Evolutionary conservation across 2,797 vertebrate genomes (phyloP).

Genomic region (Lateolabrax maculatus): DNA sequence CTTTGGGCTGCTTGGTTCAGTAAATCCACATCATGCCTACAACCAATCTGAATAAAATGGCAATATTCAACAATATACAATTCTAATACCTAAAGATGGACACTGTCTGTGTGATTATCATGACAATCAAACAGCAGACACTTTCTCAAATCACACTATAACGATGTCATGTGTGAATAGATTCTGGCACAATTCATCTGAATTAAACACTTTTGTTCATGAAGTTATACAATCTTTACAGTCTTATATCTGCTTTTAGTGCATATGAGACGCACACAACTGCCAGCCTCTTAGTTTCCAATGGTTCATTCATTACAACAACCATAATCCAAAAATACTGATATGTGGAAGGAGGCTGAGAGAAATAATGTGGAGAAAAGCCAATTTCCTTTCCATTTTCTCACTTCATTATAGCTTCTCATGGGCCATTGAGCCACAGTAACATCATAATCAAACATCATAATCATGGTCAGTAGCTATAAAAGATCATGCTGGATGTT

Average conservation of each 20-base stretch:
- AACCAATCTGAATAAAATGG: rapidly evolving
- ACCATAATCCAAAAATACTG: too few species aligned
- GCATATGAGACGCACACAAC: too few species aligned
- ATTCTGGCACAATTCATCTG: neutral
- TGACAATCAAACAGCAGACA: too few species aligned
- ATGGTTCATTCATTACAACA: neutral
- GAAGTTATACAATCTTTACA: too few species aligned
- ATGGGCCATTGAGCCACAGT: conserved; percentile 20
- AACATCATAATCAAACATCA: conserved; percentile 31
- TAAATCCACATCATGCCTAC: neutral
- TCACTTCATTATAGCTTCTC: conserved; percentile 21
- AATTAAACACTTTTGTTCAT: too few species aligned
- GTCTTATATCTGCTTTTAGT: too few species aligned
- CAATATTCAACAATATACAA: neutral
- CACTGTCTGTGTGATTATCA: rapidly evolving
- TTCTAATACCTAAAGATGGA: neutral
- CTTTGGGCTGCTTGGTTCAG: neutral
- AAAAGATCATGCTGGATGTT: conserved; percentile 16
- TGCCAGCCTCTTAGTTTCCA: neutral
- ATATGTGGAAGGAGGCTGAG: too few species aligned
- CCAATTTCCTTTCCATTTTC: neutral
- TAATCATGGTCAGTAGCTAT: conserved; percentile 20
- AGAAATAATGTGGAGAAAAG: too few species aligned
- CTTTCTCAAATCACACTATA: too few species aligned
- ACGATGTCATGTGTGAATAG: neutral